phyloP scores from a whole-genome alignment of 2,797 vertebrate species.

The Gymnopithys bicolor region DNA sequence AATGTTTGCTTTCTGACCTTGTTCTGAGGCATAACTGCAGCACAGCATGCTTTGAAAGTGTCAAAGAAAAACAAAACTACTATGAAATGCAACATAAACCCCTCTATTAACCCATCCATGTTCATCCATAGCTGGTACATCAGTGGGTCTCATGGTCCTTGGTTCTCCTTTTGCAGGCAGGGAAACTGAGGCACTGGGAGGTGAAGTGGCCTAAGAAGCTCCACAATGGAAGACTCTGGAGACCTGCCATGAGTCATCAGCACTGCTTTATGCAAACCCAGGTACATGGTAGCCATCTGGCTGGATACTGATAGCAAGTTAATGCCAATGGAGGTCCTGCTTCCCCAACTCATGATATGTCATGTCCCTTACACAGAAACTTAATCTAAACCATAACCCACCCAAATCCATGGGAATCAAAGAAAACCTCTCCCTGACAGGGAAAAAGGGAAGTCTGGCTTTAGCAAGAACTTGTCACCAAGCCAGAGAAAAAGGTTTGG shows the following conservation, averaged over 20 bases:
- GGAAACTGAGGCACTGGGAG: neutral
- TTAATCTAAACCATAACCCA: neutral
- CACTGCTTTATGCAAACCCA: neutral
- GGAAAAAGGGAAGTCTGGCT: neutral
- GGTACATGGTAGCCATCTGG: neutral
- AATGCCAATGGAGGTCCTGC: neutral
- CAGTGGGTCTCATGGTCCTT: neutral
- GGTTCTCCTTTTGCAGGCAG: neutral
- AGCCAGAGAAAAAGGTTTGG: neutral
- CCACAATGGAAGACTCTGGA: neutral
- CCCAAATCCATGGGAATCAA: neutral
- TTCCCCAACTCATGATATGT: rapidly evolving
- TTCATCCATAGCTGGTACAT: neutral
- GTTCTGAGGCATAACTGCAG: neutral
- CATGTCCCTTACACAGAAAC: rapidly evolving
- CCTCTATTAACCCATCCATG: rapidly evolving
- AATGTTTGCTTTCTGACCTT: neutral
- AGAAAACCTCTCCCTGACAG: neutral
- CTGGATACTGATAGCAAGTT: neutral
- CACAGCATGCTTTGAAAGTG: neutral
- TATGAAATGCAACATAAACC: neutral
- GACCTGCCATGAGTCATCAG: neutral
- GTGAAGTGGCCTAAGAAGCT: neutral
- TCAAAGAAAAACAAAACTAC: neutral
- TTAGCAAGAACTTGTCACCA: neutral